phyloP scores from a whole-genome alignment of 1,140 invertebrate species.

The Drosophila punjabiensis region DNA sequence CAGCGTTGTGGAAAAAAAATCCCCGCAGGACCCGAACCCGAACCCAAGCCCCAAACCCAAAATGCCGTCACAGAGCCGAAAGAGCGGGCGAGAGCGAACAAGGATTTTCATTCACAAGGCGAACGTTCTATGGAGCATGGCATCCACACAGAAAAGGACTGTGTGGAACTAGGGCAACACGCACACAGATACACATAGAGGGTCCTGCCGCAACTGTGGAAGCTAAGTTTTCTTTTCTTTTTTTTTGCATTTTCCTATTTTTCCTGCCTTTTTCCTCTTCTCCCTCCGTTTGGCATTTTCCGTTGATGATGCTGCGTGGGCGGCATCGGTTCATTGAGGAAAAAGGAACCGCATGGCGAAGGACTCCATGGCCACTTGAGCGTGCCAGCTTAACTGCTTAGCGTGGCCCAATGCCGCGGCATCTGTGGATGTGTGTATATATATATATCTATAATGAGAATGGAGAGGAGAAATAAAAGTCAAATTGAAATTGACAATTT shows the following conservation, averaged over 20 bases:
- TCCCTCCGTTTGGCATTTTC: neutral
- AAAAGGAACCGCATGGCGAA: conserved; percentile 67
- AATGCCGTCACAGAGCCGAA: conserved; percentile 62
- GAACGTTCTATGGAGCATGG: conserved; percentile 40
- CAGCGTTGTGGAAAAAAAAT: conserved; percentile 24
- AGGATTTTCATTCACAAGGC: conserved; percentile 80
- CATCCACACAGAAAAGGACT: conserved; percentile 60
- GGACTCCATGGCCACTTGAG: conserved; percentile 68
- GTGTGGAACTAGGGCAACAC: conserved; percentile 78
- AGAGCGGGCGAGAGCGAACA: conserved; percentile 22
- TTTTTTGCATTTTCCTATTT: neutral
- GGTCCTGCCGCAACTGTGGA: conserved; percentile 47
- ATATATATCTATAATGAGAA: conserved; percentile 25
- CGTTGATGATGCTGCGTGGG: conserved; percentile 21
- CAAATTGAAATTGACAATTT: conserved; percentile 45
- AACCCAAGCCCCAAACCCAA: conserved; percentile 26
- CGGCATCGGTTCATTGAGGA: conserved; percentile 71
- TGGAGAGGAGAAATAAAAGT: conserved; percentile 78
- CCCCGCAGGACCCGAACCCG: conserved; percentile 9
- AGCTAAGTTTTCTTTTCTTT: conserved; percentile 13
- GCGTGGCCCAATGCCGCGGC: conserved; percentile 10
- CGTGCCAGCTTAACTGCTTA: conserved; percentile 69
- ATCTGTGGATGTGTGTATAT: conserved; percentile 7
- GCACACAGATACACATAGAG: neutral
- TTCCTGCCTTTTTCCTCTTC: neutral